Base-by-base conservation (phyloP, 2,113 vertebrate genomes). In the Lophura nycthemera region DNA sequence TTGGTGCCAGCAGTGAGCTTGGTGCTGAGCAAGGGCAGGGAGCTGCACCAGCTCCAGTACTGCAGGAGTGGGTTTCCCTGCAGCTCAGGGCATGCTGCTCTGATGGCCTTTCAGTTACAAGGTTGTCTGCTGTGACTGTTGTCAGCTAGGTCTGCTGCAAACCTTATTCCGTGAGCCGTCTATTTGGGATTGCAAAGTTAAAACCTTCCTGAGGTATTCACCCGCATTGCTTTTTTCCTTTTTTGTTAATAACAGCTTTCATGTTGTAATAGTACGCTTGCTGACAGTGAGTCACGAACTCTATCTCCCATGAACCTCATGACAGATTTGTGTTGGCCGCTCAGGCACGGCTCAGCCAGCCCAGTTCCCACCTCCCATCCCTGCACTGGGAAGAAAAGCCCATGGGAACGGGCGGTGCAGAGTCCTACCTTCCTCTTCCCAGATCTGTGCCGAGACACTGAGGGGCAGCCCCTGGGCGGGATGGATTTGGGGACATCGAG, bases 181-280 rank as follows among this genome's bases (percentile, higher is more conserved):
- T 65, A 27, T 59, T 71, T 36, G 74, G 94, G 83, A 90, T 93
- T 97, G 93, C 89, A 86, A 84, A 94, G 50, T 93, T 84, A 93
- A 97, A 94, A 83, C 8, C 69, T 32, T 76, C 79, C 85, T 80
- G 52, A 74, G 67, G 74, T 83, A 54, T 86, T 92, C 63, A 6
- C 77, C 83, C 74, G 32, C 56, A 79, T 81, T 36, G 63, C 32
- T 10, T 66, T 92, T 95, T 90, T 94, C 74, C 65, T 77, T 77
- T 95, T 95, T 96, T 91, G 91, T 92, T 59, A 96, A 88, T 95
- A 90, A 89, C 89, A 91, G 89, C 96, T 97, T 97, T 95, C 82
- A 73, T 92, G 94, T 92, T 96, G 90, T 95, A 96, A 81, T 79
- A 47, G 74, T 74, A 85, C 92, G 81, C 52, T 74, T 91, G 92